Conservation (phyloP, 2,113 vertebrate species). For the Silurus asotus region DNA sequence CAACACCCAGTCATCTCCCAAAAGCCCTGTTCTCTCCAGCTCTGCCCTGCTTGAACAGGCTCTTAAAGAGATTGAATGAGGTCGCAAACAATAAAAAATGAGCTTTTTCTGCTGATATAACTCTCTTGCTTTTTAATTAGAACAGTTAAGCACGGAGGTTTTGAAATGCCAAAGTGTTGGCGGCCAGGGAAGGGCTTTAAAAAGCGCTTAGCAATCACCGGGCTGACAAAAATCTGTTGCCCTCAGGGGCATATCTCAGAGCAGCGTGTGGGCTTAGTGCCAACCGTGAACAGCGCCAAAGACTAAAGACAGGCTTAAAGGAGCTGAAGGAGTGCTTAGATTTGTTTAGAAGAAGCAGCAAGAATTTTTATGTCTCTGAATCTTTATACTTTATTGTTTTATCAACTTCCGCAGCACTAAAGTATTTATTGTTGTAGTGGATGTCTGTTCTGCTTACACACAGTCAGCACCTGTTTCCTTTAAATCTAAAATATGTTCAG, state of each 20-base stretch:
- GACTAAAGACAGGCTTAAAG: slow-evolving; percentile 30
- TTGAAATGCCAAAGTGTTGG: slow-evolving; percentile 40
- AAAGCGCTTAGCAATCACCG: slow-evolving; percentile 51
- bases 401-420: not conserved
- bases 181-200: slow-evolving; percentile 37
- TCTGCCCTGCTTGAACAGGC: slow-evolving; percentile 13
- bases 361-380: not conserved
- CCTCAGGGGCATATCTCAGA: slow-evolving; percentile 40
- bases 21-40: not conserved
- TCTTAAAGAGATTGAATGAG: slow-evolving; percentile 44
- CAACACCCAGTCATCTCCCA: slow-evolving; percentile 4
- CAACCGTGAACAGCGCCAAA: slow-evolving; percentile 33
- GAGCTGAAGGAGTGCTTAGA: not conserved
- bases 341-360: not conserved
- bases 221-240: slow-evolving; percentile 50
- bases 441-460: not conserved
- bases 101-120: slow-evolving; percentile 32
- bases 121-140: slow-evolving; percentile 45
- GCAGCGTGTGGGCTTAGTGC: slow-evolving; percentile 11
- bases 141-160: slow-evolving; percentile 46
- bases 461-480: not conserved
- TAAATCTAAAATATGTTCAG: not conserved
- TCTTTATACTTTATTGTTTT: not conserved
- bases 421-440: not conserved
- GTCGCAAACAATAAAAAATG: slow-evolving; percentile 32